These are phyloP conservation scores for Micoletzkya japonica DNA, from an alignment of 2,888 invertebrate species.

Conservation along the genomic window DNA sequence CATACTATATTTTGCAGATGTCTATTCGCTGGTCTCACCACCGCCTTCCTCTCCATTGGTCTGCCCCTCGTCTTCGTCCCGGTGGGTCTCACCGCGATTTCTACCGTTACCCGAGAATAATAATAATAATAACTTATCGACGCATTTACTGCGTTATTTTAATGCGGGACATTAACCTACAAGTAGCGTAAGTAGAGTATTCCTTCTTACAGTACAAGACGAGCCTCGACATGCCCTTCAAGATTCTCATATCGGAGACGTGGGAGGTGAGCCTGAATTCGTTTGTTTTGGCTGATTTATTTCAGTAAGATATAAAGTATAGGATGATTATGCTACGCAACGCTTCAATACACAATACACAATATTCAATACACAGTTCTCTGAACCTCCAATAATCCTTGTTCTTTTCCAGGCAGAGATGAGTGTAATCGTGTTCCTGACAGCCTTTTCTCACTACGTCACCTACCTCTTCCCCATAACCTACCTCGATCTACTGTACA, in stretches of 20 bases:
- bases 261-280: no score
- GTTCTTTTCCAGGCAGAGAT: constrained; percentile 79
- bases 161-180: not conserved
- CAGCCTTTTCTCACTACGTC: constrained; percentile 79
- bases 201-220: constrained; percentile 47
- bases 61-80: constrained; percentile 87
- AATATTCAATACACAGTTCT: no score
- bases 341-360: no score
- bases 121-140: not conserved
- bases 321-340: constrained; percentile 36
- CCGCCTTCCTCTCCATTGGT: constrained; percentile 85
- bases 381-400: constrained; percentile 78
- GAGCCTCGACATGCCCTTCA: constrained; percentile 44
- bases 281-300: constrained; percentile 9
- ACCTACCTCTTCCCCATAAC: constrained; percentile 74
- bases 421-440: constrained; percentile 81
- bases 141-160: not conserved
- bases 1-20: constrained; percentile 66
- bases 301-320: not conserved
- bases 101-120: not conserved
- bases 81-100: constrained; percentile 67
- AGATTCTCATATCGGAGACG: constrained; percentile 50
- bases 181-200: not conserved
- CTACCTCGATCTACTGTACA: constrained; percentile 85
- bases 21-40: constrained; percentile 80